Conservation (phyloP, 2,888 invertebrate genomes). For the Norana najaformis region DNA sequence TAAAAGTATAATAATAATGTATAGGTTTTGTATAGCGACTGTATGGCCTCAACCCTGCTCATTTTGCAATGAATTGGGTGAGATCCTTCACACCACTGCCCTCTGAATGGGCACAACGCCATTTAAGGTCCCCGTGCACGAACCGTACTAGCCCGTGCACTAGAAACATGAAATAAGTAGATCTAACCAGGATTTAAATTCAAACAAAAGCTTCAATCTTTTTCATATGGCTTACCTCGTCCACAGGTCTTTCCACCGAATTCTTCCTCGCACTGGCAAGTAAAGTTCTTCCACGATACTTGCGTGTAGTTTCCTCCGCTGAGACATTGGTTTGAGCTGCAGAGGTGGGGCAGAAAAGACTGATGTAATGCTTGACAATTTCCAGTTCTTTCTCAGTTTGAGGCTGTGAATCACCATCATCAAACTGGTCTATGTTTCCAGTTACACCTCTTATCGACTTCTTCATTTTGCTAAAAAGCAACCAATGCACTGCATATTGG, state of each 20-base stretch:
- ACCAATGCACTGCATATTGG: not conserved
- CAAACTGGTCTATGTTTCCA: not conserved
- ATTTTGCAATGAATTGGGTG: no score
- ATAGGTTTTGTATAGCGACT: no score
- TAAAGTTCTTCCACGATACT: not conserved
- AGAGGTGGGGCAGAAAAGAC: not conserved
- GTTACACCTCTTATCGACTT: not conserved
- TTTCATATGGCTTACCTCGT: not conserved
- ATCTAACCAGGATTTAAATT: not conserved
- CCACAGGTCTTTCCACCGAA: not conserved
- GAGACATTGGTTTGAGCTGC: constrained; percentile 17
- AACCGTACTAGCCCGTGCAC: no score
- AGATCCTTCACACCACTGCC: no score
- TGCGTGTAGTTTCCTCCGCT: not conserved
- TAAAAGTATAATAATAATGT: no score
- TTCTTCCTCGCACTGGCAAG: constrained; percentile 7
- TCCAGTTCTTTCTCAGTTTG: not conserved
- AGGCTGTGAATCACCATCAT: not conserved
- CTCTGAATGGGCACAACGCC: no score
- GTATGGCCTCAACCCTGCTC: no score
- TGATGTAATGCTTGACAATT: not conserved
- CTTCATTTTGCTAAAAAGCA: constrained; percentile 8
- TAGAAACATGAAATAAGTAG: not conserved
- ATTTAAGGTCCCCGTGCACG: no score
- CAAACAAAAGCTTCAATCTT: not conserved